Evolutionary conservation across 1,140 invertebrate species (phyloP).

Genomic region (Drosophila bocki): DNA sequence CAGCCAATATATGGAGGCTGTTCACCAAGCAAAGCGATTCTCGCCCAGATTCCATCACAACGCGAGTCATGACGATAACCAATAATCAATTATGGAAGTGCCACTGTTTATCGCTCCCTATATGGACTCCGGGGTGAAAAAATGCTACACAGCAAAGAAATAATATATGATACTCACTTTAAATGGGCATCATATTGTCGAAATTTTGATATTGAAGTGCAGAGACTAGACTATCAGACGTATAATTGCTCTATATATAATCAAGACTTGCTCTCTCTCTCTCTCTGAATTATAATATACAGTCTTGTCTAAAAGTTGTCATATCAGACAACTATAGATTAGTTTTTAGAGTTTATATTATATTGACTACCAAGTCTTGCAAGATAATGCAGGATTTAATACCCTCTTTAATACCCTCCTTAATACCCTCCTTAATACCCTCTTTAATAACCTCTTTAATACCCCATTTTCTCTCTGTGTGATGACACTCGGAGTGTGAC

Average conservation of each 20-base stretch:
- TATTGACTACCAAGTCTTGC: background rate
- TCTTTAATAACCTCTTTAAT: background rate
- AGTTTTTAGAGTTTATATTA: background rate
- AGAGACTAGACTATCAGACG: background rate
- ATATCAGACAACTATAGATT: background rate
- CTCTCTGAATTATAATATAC: background rate
- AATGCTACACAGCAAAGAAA: slow-evolving; percentile 2
- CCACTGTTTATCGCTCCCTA: slow-evolving; percentile 21
- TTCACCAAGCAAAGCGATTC: background rate
- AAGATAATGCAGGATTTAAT: too few species aligned
- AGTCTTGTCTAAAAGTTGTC: background rate
- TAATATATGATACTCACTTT: slow-evolving; percentile 3
- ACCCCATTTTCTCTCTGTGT: background rate
- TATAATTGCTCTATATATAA: background rate
- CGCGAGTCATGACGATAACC: background rate
- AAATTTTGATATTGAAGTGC: background rate
- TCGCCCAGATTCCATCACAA: slow-evolving; percentile 2
- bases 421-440: background rate
- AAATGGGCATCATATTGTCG: background rate
- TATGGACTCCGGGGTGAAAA: background rate
- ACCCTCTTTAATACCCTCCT: background rate
- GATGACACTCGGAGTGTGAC: background rate
- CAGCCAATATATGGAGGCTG: background rate
- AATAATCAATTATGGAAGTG: slow-evolving; percentile 34
- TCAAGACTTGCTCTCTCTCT: background rate